Evolutionary conservation across 2,113 vertebrate genomes (phyloP).

Genomic region (Verasper variegatus): DNA sequence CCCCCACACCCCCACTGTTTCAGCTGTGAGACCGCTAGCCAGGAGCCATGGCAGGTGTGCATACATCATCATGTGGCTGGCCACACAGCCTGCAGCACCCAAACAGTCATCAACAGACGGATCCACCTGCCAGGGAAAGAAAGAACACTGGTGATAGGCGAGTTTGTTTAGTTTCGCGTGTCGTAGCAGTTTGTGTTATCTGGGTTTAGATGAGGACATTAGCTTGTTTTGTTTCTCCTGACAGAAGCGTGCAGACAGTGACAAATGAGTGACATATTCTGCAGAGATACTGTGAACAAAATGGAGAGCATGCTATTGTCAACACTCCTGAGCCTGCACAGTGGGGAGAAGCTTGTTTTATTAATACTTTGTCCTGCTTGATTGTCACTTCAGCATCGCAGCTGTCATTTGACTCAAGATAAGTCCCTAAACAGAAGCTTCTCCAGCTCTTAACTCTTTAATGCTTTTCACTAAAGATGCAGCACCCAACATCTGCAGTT

Average conservation of each 20-base stretch:
- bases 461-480: slow-evolving; percentile 3
- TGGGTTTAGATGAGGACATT: slow-evolving; percentile 29
- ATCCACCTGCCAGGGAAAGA: slow-evolving; percentile 56
- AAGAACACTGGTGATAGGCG: slow-evolving; percentile 8
- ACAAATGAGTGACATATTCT: slow-evolving; percentile 55
- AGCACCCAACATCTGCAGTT: neutral
- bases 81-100: slow-evolving; percentile 71
- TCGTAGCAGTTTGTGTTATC: slow-evolving; percentile 4
- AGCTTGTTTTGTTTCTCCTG: slow-evolving; percentile 33
- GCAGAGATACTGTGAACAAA: slow-evolving; percentile 34
- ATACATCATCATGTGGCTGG: slow-evolving; percentile 68
- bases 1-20: slow-evolving; percentile 35
- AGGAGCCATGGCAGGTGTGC: slow-evolving; percentile 73
- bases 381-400: slow-evolving; percentile 52
- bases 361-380: slow-evolving; percentile 55
- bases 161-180: slow-evolving; percentile 17
- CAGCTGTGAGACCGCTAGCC: slow-evolving; percentile 62
- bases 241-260: slow-evolving; percentile 37
- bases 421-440: slow-evolving; percentile 26
- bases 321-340: slow-evolving; percentile 31
- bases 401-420: slow-evolving; percentile 40
- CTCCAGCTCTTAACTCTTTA: slow-evolving; percentile 2
- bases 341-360: slow-evolving; percentile 52
- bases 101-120: slow-evolving; percentile 49
- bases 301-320: slow-evolving; percentile 40